Base-by-base conservation (phyloP, 2,113 vertebrate genomes). In the Phocoena sinus region DNA sequence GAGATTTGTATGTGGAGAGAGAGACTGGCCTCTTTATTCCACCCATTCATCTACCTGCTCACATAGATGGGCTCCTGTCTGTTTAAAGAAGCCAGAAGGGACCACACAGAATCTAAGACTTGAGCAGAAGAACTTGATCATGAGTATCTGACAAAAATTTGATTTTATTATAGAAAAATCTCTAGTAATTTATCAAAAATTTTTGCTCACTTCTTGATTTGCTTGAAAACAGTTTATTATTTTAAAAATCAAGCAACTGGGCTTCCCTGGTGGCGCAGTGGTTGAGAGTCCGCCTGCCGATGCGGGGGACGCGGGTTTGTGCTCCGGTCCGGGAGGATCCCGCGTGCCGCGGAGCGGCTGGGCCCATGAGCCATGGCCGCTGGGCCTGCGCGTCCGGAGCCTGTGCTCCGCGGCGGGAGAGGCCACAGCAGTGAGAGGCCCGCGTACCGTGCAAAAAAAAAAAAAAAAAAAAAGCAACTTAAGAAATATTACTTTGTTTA, bases 21-120 rank as follows among this genome's bases (percentile, higher is more conserved):
- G 85, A 95, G 94, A 87, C n/a, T 91, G 67, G 83, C 81, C 25
- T 93, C 60, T 94, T 84, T 87, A 89, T 85, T 63, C 80, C 10
- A 70, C 50, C 67, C 76, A 93, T 82, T 91, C 63, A 65, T 89
- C 44, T 93, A 97, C 96, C 96, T 98, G 96, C 79, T 96, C 44
- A 68, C 21, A 56, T 47, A 82, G 85, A 94, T 88, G 89, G 68
- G 67, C 38, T 38, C 21, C 26, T 60, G 28, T 65, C 71, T 91
- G 20, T 60, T 92, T 89, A 89, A 94, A 91, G 73, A 92, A 58
- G 74, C 47, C 26, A 56, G 82, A 96, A 65, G 76, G 47, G 84
- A 85, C 93, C 96, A 94, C 89, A 94, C 63, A 85, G 85, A 91
- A n/a, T 26, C 70, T n/a, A 79, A 91, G 83, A 89, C 41, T 68